These are phyloP conservation scores for Orestias chungarensis DNA, from an alignment of 2,797 vertebrate species.

Conservation along the genomic window DNA sequence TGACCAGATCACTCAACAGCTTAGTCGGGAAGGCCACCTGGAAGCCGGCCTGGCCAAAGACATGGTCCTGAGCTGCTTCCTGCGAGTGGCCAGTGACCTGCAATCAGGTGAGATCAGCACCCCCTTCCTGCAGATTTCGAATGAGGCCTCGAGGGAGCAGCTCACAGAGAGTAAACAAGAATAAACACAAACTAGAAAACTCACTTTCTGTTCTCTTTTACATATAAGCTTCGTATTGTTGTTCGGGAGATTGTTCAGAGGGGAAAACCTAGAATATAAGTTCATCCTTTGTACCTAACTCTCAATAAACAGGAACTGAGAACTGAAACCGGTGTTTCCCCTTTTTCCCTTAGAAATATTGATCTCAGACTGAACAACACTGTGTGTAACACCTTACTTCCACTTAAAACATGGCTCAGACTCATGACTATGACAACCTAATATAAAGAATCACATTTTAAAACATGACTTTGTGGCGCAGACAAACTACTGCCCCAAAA, in stretches of 20 bases:
- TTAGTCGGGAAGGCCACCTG: slow-evolving; percentile 91
- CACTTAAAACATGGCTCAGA: not conserved
- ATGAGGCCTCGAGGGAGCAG: slow-evolving; percentile 65
- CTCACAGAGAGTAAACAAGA: slow-evolving; percentile 27
- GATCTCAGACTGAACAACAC: not conserved
- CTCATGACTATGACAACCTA: not conserved
- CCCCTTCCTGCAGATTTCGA: slow-evolving; percentile 92
- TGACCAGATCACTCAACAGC: slow-evolving; percentile 91
- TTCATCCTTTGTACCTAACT: not conserved
- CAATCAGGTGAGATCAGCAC: slow-evolving; percentile 94
- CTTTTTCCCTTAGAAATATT: slow-evolving; percentile 4
- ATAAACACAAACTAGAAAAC: slow-evolving; percentile 10
- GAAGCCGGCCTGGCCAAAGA: slow-evolving; percentile 91
- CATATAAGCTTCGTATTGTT: not conserved
- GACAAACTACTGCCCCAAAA: too few relatives aligned
- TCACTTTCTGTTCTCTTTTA: slow-evolving; percentile 2
- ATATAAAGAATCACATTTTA: not conserved
- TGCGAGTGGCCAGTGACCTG: slow-evolving; percentile 87
- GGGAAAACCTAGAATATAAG: not conserved
- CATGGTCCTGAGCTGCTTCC: slow-evolving; percentile 90
- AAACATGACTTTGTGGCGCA: not conserved
- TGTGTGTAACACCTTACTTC: not conserved
- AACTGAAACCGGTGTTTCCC: slow-evolving; percentile 10
- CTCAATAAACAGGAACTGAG: slow-evolving; percentile 45
- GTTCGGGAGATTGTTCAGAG: not conserved